Conservation (phyloP, 2,113 vertebrate species). For the Dromas ardeola region DNA sequence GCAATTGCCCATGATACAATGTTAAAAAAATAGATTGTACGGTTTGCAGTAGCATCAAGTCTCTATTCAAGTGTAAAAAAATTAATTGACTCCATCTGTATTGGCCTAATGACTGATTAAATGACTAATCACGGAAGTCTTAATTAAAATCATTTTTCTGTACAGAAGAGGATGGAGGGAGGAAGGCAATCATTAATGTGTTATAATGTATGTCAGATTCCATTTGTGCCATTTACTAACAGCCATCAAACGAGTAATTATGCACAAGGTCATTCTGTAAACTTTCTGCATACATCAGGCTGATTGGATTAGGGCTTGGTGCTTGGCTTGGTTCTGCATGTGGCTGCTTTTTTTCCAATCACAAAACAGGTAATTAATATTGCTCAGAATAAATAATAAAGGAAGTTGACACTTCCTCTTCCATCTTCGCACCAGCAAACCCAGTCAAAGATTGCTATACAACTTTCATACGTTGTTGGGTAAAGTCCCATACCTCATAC, state of each 20-base stretch:
- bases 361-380: constrained; percentile 19
- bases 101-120: constrained; percentile 79
- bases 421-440: not conserved
- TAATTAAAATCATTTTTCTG: constrained; percentile 77
- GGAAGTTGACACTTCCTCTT: constrained; percentile 16
- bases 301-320: constrained; percentile 10
- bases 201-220: constrained; percentile 54
- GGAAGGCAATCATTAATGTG: constrained; percentile 61
- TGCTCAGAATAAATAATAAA: constrained; percentile 2
- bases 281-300: not conserved
- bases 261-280: constrained; percentile 55
- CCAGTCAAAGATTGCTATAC: not conserved
- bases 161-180: constrained; percentile 52
- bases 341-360: constrained; percentile 2
- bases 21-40: constrained; percentile 1
- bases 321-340: constrained; percentile 10
- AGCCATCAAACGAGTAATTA: constrained; percentile 57
- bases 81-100: constrained; percentile 76
- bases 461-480: not conserved
- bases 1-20: not conserved
- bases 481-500: not conserved
- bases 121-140: constrained; percentile 78
- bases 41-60: constrained; percentile 56
- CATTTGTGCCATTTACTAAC: constrained; percentile 52
- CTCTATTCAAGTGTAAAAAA: constrained; percentile 73